Conservation (phyloP, 2,797 vertebrate genomes). For the Pygocentrus nattereri region DNA sequence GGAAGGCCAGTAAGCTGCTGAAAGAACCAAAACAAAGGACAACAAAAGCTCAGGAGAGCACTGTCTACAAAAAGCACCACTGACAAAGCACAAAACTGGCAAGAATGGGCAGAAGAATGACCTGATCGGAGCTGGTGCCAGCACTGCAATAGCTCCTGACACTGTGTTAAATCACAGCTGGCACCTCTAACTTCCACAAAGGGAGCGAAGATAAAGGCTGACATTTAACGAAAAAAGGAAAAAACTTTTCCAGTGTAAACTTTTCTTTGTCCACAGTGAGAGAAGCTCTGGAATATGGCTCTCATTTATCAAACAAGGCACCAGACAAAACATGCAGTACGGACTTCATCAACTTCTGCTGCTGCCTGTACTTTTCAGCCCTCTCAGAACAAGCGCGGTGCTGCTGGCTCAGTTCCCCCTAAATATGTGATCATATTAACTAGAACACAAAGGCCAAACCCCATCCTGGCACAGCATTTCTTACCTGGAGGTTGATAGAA, state of each 20-base stretch:
- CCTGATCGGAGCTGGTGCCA: slow-evolving; percentile 26
- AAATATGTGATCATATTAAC: slow-evolving; percentile 15
- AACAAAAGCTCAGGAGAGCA: slow-evolving; percentile 1
- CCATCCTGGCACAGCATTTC: neutral
- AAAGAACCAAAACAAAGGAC: neutral
- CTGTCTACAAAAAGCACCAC: neutral
- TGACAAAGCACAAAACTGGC: slow-evolving; percentile 22
- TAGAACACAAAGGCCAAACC: slow-evolving; percentile 1
- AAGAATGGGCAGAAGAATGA: neutral
- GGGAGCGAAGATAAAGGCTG: slow-evolving; percentile 38
- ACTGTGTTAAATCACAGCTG: slow-evolving; percentile 38
- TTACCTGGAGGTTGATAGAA: neutral
- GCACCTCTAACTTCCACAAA: slow-evolving; percentile 36
- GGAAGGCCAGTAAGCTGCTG: neutral
- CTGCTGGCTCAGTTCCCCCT: neutral
- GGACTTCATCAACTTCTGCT: slow-evolving; percentile 5
- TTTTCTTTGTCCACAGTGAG: neutral
- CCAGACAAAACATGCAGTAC: slow-evolving; percentile 10
- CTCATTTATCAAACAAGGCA: slow-evolving; percentile 36
- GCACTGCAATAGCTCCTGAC: slow-evolving; percentile 33
- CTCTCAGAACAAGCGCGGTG: neutral
- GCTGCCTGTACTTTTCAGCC: neutral
- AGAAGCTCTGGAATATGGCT: neutral
- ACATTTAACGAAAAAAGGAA: slow-evolving; percentile 25
- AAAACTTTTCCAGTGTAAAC: slow-evolving; percentile 21